Evolutionary conservation across 2,113 vertebrate species (phyloP), one percentile per base, ranked within the genome.

Genomic region (Suricata suricatta): DNA sequence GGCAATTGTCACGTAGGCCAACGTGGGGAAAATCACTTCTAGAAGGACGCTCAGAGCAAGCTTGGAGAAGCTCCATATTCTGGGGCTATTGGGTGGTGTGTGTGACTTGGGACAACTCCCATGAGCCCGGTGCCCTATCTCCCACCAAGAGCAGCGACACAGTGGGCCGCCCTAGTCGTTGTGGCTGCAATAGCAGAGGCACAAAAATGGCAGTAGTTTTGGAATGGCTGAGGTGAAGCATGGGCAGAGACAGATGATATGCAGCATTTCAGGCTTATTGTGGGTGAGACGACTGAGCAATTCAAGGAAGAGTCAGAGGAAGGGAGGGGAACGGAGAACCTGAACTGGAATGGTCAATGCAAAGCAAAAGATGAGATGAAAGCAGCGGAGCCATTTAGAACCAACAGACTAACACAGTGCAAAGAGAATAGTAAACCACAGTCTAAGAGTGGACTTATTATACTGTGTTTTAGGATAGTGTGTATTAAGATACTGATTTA

Each of bases 111-210:
- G 8, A 14, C 31, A 29, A 12, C 16, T 64, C 35, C 14, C 1
- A 0, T 5, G 19, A 47, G 6, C 21, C 10, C 3, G 9, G 29
- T 4, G 7, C 5, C 64, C 21, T 1, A 4, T 23, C 23, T 64
- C 17, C 41, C 6, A 29, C n/a, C 80, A 41, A 4, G 1, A 54
- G 12, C 17, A 71, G 35, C 74, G 27, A 4, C 44, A 19, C 1
- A 0, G 1, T 21, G 19, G 19, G 38, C 41, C 64, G 41, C 9
- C 64, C 7, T 25, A 0, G 33, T 11, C 83, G 11, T 0, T 3
- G 66, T 0, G 13, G 29, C 74, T n/a, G 10, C 2, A 13, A 6
- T 33, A 31, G 64, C 47, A 54, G 17, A 57, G 63, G 33, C n/a
- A 25, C 17, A 17, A 13, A 25, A 41, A 33, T 10, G n/a, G 2